Evolutionary conservation across 2,888 invertebrate genomes (phyloP), one percentile per base, ranked within the genome.

Genomic region (Lasioglossum malachurum): DNA sequence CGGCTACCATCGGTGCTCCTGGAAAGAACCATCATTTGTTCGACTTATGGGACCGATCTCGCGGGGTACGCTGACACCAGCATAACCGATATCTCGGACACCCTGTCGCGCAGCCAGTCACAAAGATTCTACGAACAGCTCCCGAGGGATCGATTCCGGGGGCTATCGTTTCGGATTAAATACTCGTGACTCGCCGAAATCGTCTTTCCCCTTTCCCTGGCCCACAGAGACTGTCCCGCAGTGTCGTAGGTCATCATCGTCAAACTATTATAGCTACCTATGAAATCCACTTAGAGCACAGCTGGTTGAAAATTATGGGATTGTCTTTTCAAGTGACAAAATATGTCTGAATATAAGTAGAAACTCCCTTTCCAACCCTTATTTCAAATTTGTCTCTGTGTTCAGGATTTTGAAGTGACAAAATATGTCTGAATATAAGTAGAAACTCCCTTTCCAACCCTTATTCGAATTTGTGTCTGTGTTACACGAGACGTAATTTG

Each of bases 1-100:
- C 79, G 76, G 90, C 91, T 93, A 91, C 92, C 83, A 88, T 85
- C 75, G 79, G 76, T 78, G 82, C 86, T 79, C 86, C 69, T 76
- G 83, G 78, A 82, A 80, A 72, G 73, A 78, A 83, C 74, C 86
- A 91, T 91, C 92, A 84, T 82, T 88, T 88, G 88, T 91, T 84
- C 88, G 88, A 89, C 86, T 86, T 88, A 82, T 71, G 46, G 72
- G 71, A 69, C 60, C 64, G 75, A 72, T 83, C 80, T 76, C 67
- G 72, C 60, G 80, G 87, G 83, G 88, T 88, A 88, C 84, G 89
- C 82, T 89, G 89, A 88, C 87, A 86, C 77, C 69, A 75, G 76
- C 82, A 87, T 78, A 86, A 81, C 74, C 35, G 87, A 87, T 86
- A 80, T 78, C 80, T 80, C 76, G 73, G 83, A 69, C 87, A 78